Evolutionary conservation across 2,113 vertebrate genomes (phyloP), one percentile per base, ranked within the genome.

Genomic region (Bufo gargarizans): DNA sequence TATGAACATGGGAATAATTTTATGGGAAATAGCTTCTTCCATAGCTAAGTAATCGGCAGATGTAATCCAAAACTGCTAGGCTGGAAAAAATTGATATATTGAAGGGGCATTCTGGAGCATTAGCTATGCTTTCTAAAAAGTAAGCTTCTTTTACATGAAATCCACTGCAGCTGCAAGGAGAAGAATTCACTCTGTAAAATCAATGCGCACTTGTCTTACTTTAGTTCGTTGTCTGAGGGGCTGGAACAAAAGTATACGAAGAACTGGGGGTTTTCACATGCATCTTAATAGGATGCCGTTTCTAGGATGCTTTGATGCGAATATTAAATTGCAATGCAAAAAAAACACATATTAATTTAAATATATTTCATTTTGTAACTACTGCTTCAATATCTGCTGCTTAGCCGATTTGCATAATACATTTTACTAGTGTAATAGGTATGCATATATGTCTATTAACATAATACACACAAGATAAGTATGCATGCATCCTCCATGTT

Each of bases 201-300:
- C 91, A 91, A 93, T 89, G 87, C 67, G 90, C 89, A 90, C 89
- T 72, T 65, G 56, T 92, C 93, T 90, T 91, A 91, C 33, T 92
- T 90, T 88, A 91, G 90, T 90, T 90, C 90, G 72, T 87, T 92
- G 88, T 83, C 90, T 91, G 87, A 61, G 86, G 91, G 89, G 89
- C 55, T 92, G 91, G 92, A 93, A 94, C 91, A 94, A 93, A 91
- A 87, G 89, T 88, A 91, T 84, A 88, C 91, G 91, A 92, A 94
- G 90, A 92, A 83, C 88, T 59, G 87, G 67, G 90, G 91, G 87
- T 89, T 93, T 92, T 90, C 91, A 13, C 7, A 55, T 93, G 92
- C 91, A 93, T 93, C 86, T 91, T 92, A 95, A 94, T 91, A 89
- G 88, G 65, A 69, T 92, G 88, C 92, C 93, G 81, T 72, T 81